phyloP scores from a whole-genome alignment of 2,888 invertebrate species.

The Protophormia terraenovae region DNA sequence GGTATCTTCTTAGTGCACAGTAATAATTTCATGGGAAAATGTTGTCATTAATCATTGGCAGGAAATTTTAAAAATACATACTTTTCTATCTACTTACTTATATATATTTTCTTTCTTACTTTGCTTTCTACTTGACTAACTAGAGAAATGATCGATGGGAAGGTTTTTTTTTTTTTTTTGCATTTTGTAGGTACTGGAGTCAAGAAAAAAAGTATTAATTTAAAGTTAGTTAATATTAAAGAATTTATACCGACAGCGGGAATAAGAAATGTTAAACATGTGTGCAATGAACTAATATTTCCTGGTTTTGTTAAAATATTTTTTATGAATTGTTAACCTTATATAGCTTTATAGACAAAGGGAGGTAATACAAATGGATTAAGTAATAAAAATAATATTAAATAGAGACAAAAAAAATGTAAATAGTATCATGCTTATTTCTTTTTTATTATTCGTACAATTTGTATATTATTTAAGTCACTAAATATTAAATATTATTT shows the following conservation, averaged over 20 bases:
- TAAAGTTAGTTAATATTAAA: constrained; percentile 12
- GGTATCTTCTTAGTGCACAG: constrained; percentile 35
- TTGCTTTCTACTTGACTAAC: constrained; percentile 10
- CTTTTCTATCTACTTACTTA: background rate
- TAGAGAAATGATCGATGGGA: constrained; percentile 50
- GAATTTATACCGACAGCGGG: background rate
- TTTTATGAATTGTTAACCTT: background rate
- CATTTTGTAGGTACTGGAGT: background rate
- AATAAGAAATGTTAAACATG: background rate
- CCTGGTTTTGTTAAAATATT: background rate
- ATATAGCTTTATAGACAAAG: too few species aligned
- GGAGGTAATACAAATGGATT: too few species aligned
- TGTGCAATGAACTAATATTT: background rate
- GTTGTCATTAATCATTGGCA: constrained; percentile 58
- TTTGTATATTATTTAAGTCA: too few species aligned
- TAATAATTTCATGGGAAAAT: constrained; percentile 63
- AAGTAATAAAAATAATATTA: too few species aligned
- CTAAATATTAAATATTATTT: too few species aligned
- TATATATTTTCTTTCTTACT: background rate
- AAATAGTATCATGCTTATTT: too few species aligned
- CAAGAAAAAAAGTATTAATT: constrained; percentile 16
- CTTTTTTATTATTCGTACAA: too few species aligned
- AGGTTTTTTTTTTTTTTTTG: background rate
- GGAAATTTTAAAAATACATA: constrained; percentile 45
- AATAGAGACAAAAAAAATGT: too few species aligned